Conservation (phyloP, 2,113 vertebrate species). For the Brienomyrus brachyistius region DNA sequence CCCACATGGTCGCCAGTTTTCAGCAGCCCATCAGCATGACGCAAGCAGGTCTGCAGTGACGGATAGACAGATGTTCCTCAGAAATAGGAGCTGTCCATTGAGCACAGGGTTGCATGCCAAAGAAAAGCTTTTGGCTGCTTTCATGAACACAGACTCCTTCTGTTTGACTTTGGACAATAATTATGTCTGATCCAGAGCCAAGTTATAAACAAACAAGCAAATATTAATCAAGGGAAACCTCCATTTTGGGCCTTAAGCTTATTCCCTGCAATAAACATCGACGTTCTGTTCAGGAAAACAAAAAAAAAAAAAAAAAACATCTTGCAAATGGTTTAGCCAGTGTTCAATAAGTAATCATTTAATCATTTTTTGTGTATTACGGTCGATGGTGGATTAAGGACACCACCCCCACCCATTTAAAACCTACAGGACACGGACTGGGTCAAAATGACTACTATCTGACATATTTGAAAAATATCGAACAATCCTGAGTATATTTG, state of each 20-base stretch:
- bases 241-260: conserved; percentile 54
- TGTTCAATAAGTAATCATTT: conserved; percentile 48
- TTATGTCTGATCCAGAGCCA: conserved; percentile 43
- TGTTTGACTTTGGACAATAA: conserved; percentile 48
- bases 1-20: conserved; percentile 79
- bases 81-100: background rate
- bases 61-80: conserved; percentile 64
- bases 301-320: conserved; percentile 38
- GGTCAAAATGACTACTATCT: background rate
- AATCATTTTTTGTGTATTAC: conserved; percentile 53
- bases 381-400: conserved; percentile 59
- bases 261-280: conserved; percentile 60
- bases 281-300: conserved; percentile 51
- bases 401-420: conserved; percentile 32
- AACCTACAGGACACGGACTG: background rate
- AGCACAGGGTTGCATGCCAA: background rate
- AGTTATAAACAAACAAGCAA: conserved; percentile 47
- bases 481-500: background rate
- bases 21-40: conserved; percentile 70
- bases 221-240: conserved; percentile 55
- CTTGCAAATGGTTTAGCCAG: conserved; percentile 57
- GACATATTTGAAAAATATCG: background rate
- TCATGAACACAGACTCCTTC: background rate
- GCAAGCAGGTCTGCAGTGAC: conserved; percentile 72
- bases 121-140: background rate